phyloP scores from a whole-genome alignment of 1,140 invertebrate genomes.

The Acyrthosiphon pisum region DNA sequence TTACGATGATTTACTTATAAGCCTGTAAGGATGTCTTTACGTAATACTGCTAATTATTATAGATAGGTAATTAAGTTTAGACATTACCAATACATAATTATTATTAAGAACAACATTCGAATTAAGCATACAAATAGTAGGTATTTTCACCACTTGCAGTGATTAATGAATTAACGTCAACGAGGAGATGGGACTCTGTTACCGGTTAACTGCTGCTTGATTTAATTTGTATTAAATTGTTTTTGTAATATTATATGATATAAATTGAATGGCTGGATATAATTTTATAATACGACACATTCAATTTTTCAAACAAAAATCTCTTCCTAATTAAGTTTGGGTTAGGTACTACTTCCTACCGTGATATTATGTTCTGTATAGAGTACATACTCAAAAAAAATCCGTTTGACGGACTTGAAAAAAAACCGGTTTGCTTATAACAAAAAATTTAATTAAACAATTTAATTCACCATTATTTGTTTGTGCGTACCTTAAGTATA shows the following conservation, averaged over 20 bases:
- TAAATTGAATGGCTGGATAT: not conserved
- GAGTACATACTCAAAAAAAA: not conserved
- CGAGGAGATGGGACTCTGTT: not conserved
- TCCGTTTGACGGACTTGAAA: not conserved
- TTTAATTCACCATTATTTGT: not conserved
- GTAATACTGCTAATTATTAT: not conserved
- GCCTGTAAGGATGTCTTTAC: not conserved
- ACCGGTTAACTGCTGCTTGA: not conserved
- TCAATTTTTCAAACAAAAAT: not conserved
- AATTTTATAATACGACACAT: not conserved
- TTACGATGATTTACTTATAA: not conserved
- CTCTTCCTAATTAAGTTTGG: not conserved
- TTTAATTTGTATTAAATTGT: not conserved
- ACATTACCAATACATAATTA: not conserved
- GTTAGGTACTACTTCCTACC: not conserved
- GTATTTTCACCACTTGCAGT: not conserved
- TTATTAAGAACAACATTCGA: not conserved
- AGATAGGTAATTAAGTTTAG: not conserved
- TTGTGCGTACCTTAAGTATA: not conserved
- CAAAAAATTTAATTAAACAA: not conserved
- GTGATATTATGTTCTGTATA: not conserved
- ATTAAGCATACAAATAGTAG: not conserved
- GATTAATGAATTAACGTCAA: not conserved
- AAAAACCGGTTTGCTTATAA: not conserved
- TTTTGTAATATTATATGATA: not conserved